Conservation (phyloP, 2,113 vertebrate species). For the Trogon melanurus region DNA sequence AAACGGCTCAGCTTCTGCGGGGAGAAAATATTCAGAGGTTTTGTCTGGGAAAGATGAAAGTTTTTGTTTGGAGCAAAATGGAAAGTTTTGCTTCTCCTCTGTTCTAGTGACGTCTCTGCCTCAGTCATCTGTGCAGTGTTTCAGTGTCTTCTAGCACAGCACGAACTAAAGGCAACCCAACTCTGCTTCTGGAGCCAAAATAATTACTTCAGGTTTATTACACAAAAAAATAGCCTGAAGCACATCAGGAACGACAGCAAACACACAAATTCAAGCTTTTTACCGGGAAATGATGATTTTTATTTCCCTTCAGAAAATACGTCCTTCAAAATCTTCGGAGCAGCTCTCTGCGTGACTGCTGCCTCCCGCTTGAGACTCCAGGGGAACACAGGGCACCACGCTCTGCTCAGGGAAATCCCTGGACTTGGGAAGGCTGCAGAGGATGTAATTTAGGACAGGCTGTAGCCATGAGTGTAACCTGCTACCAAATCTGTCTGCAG, state of each 20-base stretch:
- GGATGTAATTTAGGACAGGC: not conserved
- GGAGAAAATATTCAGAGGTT: not conserved
- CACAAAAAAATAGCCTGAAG: not conserved
- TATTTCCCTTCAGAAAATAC: not conserved
- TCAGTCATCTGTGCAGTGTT: not conserved
- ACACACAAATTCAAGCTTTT: not conserved
- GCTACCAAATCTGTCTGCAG: not conserved
- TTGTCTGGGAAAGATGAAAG: not conserved
- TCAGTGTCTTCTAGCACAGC: not conserved
- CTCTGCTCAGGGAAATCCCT: not conserved
- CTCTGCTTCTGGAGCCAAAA: not conserved
- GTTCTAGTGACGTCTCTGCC: not conserved
- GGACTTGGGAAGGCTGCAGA: not conserved
- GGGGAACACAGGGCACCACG: not conserved
- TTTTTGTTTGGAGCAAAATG: not conserved
- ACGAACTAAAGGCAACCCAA: not conserved
- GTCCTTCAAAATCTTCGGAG: not conserved
- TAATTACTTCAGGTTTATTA: not conserved
- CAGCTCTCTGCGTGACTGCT: not conserved
- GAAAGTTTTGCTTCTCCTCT: slow-evolving; percentile 17
- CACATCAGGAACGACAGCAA: not conserved
- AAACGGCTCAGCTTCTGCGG: slow-evolving; percentile 26
- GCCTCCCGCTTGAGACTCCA: not conserved
- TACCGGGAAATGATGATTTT: not conserved
- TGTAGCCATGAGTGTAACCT: not conserved